Conservation (phyloP, 2,888 invertebrate species). For the Ischnura elegans region DNA sequence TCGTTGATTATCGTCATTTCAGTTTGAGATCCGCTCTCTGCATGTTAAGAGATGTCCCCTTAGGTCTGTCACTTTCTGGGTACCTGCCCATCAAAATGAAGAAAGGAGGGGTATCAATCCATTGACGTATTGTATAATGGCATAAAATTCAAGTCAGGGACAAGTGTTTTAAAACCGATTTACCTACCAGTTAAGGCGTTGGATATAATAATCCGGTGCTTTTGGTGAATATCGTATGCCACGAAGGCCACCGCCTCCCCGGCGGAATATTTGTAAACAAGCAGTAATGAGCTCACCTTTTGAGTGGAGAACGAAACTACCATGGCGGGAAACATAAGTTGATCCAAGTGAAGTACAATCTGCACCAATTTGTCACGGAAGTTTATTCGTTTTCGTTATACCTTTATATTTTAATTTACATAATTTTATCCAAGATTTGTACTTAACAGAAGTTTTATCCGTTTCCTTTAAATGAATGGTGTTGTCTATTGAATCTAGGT, state of each 20-base stretch:
- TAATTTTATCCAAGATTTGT: too few species aligned
- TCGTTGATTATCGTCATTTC: conserved; percentile 51
- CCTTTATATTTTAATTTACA: too few species aligned
- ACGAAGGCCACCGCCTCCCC: not conserved
- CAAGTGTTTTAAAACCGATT: not conserved
- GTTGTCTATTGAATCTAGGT: too few species aligned
- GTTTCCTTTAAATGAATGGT: too few species aligned
- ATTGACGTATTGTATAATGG: not conserved
- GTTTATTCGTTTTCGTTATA: too few species aligned
- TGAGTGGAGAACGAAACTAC: not conserved
- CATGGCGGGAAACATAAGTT: not conserved
- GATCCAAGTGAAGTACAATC: too few species aligned
- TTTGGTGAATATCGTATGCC: too few species aligned
- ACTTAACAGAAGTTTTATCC: too few species aligned
- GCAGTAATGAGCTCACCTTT: not conserved
- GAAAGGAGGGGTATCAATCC: not conserved
- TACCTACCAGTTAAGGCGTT: not conserved
- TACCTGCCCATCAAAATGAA: not conserved
- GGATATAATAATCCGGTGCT: not conserved
- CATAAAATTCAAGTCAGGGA: not conserved
- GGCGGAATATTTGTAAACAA: conserved; percentile 24
- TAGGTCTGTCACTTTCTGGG: not conserved
- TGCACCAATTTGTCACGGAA: too few species aligned
- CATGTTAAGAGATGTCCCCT: not conserved
- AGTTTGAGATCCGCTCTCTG: not conserved